phyloP scores from a whole-genome alignment of 2,888 invertebrate genomes.

The Helicoverpa assulta region DNA sequence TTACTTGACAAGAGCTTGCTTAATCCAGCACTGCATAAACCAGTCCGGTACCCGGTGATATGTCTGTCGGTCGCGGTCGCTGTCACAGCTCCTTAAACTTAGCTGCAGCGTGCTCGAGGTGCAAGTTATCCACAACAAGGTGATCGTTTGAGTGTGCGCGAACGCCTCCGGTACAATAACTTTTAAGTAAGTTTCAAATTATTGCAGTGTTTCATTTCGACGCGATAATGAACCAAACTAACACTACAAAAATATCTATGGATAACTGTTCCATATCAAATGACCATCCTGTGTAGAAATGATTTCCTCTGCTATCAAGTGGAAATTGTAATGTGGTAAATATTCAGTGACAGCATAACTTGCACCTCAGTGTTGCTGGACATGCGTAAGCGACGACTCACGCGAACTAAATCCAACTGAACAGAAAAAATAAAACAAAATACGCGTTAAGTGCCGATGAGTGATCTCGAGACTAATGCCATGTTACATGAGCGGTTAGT shows the following conservation, averaged over 20 bases:
- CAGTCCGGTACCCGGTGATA: too few relatives aligned
- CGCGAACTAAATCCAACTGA: slow-evolving; percentile 64
- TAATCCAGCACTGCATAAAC: too few relatives aligned
- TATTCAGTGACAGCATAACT: slow-evolving; percentile 40
- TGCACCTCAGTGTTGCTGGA: slow-evolving; percentile 60
- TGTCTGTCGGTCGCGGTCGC: slow-evolving; percentile 35
- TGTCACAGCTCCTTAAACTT: slow-evolving; percentile 44
- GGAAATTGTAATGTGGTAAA: not conserved
- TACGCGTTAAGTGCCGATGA: slow-evolving; percentile 74
- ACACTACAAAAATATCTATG: not conserved
- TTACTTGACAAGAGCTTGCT: too few relatives aligned
- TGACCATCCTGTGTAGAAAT: not conserved
- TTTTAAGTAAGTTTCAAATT: too few relatives aligned
- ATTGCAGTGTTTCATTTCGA: too few relatives aligned
- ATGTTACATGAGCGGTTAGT: slow-evolving; percentile 72
- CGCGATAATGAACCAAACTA: not conserved
- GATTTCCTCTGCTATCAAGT: not conserved
- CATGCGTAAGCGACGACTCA: slow-evolving; percentile 67
- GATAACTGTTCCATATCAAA: not conserved
- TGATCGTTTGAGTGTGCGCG: not conserved
- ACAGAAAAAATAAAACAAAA: slow-evolving; percentile 68
- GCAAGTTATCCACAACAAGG: slow-evolving; percentile 51
- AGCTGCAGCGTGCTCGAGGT: slow-evolving; percentile 60
- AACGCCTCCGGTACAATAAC: not conserved
- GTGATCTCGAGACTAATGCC: slow-evolving; percentile 68